These are phyloP conservation scores for Cepaea nemoralis DNA, from an alignment of 1,140 invertebrate genomes.

Conservation along the genomic window DNA sequence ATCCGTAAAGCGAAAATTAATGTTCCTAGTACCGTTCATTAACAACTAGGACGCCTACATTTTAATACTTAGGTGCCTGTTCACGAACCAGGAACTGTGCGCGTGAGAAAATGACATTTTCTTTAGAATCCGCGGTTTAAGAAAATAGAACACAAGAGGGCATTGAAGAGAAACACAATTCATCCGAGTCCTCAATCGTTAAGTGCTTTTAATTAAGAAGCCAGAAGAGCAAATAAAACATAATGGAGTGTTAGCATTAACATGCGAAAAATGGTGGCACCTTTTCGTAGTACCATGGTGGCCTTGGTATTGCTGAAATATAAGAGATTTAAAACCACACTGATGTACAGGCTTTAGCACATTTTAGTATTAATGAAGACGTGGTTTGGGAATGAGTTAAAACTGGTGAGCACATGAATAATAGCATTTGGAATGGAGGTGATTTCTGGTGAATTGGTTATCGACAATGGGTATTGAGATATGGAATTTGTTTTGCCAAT, in stretches of 20 bases:
- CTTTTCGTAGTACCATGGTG: no score
- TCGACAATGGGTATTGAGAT: no score
- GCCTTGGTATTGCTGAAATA: no score
- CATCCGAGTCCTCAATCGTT: not conserved
- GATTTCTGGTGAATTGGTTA: no score
- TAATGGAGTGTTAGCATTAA: not conserved
- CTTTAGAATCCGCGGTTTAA: constrained; percentile 7
- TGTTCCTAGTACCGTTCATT: not conserved
- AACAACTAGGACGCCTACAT: not conserved
- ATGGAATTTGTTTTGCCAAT: no score
- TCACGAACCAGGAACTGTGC: not conserved
- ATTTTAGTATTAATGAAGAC: no score
- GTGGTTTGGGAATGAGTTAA: no score
- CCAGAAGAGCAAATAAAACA: not conserved
- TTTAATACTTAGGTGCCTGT: not conserved
- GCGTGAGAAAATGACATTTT: constrained; percentile 1
- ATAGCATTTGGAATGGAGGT: no score
- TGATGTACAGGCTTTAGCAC: no score
- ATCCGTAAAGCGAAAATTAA: not conserved
- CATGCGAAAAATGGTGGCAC: no score
- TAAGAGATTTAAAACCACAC: no score
- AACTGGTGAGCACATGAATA: no score
- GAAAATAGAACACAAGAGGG: not conserved
- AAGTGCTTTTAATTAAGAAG: constrained; percentile 11
- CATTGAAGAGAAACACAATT: not conserved